Percentiles rank a stretch among this genome's conserved stretches.
phyloP scores from a whole-genome alignment of 1,140 invertebrate species.

The Platyscapa corneri region DNA sequence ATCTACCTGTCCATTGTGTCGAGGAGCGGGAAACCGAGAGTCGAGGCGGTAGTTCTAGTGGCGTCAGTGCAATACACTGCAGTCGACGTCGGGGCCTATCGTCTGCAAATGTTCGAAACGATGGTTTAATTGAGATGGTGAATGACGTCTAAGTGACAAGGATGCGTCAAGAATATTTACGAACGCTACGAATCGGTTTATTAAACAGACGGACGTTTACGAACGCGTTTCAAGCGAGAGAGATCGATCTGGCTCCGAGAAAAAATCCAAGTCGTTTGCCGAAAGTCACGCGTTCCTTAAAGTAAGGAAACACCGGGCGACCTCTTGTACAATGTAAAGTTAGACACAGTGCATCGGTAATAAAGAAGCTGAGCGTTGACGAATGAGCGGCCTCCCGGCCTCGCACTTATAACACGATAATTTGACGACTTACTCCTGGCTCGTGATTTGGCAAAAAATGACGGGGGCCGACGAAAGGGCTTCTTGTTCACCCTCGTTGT shows the following conservation, averaged over 20 bases:
- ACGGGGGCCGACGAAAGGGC: not conserved
- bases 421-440: not conserved
- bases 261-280: too few relatives aligned
- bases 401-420: not conserved
- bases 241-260: too few relatives aligned
- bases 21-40: not conserved
- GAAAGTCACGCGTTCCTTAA: too few relatives aligned
- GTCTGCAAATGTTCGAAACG: not conserved
- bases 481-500: not conserved
- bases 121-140: constrained; percentile 41
- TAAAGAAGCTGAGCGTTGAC: not conserved
- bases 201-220: not conserved
- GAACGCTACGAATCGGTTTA: constrained; percentile 5
- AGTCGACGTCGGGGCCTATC: not conserved
- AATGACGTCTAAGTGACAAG: constrained; percentile 33
- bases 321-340: not conserved
- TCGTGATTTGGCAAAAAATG: not conserved
- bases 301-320: not conserved
- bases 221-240: not conserved
- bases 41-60: constrained; percentile 10
- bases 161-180: constrained; percentile 14
- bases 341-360: not conserved
- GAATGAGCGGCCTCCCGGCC: not conserved
- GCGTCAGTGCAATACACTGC: not conserved
- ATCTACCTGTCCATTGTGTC: constrained; percentile 43